Conservation (phyloP, 2,888 invertebrate species). For the Apodemia duryi region DNA sequence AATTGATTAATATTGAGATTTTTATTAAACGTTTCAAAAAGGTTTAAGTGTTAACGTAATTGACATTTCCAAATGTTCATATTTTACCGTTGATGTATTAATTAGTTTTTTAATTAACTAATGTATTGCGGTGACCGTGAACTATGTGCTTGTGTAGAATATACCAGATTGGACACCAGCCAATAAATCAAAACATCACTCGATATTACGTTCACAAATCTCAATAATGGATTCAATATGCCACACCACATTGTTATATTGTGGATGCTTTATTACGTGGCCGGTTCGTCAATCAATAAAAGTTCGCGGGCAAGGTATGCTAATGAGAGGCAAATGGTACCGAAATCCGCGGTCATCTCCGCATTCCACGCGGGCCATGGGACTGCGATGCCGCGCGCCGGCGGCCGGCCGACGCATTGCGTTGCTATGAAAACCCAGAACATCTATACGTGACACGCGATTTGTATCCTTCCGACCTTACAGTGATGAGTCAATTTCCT, state of each 20-base stretch:
- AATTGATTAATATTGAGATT: too few species aligned
- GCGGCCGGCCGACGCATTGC: conserved; percentile 30
- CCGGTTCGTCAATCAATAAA: conserved; percentile 29
- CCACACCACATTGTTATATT: conserved; percentile 21
- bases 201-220: not conserved
- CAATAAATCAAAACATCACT: not conserved
- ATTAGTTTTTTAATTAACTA: conserved; percentile 23
- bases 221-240: not conserved
- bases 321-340: conserved; percentile 53
- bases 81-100: conserved; percentile 17
- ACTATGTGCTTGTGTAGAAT: conserved; percentile 18
- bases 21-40: not conserved
- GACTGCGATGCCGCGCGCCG: conserved; percentile 39
- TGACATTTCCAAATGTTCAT: conserved; percentile 9
- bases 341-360: conserved; percentile 67
- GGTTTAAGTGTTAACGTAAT: not conserved
- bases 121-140: conserved; percentile 23
- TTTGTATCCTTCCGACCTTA: conserved; percentile 36
- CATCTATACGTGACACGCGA: conserved; percentile 30
- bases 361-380: conserved; percentile 59
- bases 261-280: conserved; percentile 15
- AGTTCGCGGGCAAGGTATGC: conserved; percentile 54
- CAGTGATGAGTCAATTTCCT: conserved; percentile 30
- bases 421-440: conserved; percentile 47
- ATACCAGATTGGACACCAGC: not conserved